Evolutionary conservation across 2,888 invertebrate genomes (phyloP).

Genomic region (Conops quadrifasciatus): DNA sequence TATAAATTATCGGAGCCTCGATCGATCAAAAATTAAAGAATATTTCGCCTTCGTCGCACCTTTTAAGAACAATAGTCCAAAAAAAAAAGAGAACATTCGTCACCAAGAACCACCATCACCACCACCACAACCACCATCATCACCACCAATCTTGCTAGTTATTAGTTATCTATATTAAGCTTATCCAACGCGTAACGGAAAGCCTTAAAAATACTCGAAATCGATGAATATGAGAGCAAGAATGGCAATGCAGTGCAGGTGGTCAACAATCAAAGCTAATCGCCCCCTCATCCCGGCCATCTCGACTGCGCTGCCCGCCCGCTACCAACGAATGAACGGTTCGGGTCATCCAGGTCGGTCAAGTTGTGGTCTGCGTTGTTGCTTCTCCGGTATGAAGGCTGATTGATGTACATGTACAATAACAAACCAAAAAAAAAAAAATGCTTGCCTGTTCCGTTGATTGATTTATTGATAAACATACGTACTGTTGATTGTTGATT

Average conservation of each 20-base stretch:
- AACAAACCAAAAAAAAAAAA: neutral
- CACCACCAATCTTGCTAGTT: neutral
- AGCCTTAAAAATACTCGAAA: too few species aligned
- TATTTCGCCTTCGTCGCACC: too few species aligned
- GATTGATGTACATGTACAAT: conserved; percentile 32
- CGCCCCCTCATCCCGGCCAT: neutral
- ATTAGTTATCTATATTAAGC: too few species aligned
- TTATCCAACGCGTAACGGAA: too few species aligned
- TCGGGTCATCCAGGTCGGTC: neutral
- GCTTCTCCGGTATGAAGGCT: conserved; percentile 47
- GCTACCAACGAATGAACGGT: neutral
- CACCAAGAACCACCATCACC: neutral
- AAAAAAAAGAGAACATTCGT: too few species aligned
- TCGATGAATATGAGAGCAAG: neutral
- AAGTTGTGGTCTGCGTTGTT: conserved; percentile 30
- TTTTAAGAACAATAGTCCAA: too few species aligned
- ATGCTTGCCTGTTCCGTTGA: conserved; percentile 37
- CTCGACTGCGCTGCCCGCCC: conserved; percentile 1
- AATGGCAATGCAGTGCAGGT: too few species aligned
- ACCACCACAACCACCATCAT: too few species aligned
- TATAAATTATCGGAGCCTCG: too few species aligned
- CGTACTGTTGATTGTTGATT: conserved; percentile 38
- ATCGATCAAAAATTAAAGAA: too few species aligned
- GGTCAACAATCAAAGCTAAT: too few species aligned
- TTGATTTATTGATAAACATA: neutral